A percentile compares a stretch with the other conserved stretches of the same genome.
phyloP scores from a whole-genome alignment of 1,140 invertebrate species.

The Mycetomoellerius zeteki region DNA sequence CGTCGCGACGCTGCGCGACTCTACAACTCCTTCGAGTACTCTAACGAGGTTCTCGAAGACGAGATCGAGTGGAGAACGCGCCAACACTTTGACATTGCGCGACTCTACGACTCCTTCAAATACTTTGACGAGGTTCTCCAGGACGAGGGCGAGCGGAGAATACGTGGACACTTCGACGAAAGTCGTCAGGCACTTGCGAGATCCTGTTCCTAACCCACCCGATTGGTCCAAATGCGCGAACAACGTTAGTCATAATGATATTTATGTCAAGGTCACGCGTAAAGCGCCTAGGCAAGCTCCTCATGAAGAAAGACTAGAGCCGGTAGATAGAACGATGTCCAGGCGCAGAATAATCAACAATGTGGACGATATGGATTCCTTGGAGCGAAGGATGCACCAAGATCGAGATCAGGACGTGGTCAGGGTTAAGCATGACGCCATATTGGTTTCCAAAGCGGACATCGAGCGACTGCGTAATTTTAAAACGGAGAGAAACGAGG shows the following conservation, averaged over 20 bases:
- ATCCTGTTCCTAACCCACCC: constrained; percentile 75
- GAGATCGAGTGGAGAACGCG: constrained; percentile 45
- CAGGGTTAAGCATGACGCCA: constrained; percentile 27
- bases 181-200: constrained; percentile 72
- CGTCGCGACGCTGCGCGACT: background rate
- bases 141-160: constrained; percentile 48
- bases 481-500: background rate
- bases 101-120: constrained; percentile 13
- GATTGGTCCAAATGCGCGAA: constrained; percentile 44
- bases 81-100: background rate
- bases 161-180: constrained; percentile 57
- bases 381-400: constrained; percentile 58
- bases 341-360: constrained; percentile 82
- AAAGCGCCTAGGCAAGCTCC: constrained; percentile 58
- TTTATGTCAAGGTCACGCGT: constrained; percentile 72
- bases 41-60: constrained; percentile 55
- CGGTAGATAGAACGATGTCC: constrained; percentile 79
- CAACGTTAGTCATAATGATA: constrained; percentile 61
- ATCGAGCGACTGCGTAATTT: constrained; percentile 46
- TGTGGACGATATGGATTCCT: constrained; percentile 68
- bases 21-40: constrained; percentile 20
- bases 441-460: constrained; percentile 24
- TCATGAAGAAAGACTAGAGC: constrained; percentile 56
- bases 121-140: constrained; percentile 57
- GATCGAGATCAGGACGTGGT: constrained; percentile 56